Conservation (phyloP, 2,888 invertebrate genomes). For the Eilema sororculum region DNA sequence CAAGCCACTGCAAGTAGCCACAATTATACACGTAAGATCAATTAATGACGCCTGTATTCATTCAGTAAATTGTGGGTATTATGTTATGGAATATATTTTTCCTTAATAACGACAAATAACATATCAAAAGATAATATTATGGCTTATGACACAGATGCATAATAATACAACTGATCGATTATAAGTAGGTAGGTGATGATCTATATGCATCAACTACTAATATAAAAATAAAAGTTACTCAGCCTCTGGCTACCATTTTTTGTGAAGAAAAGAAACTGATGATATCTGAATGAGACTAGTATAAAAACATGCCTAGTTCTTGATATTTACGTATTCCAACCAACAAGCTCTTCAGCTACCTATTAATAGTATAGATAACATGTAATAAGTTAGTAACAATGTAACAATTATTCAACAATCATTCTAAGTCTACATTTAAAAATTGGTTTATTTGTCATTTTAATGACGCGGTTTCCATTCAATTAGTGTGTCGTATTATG, state of each 20-base stretch:
- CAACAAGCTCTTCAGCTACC: no score
- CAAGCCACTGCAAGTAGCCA: not conserved
- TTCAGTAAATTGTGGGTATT: not conserved
- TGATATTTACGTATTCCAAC: no score
- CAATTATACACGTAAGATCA: slow-evolving; percentile 8
- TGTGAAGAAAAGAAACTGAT: no score
- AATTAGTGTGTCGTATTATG: slow-evolving; percentile 36
- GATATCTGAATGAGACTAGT: no score
- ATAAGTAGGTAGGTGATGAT: no score
- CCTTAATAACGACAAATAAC: not conserved
- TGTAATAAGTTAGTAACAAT: slow-evolving; percentile 10
- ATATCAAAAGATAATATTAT: not conserved
- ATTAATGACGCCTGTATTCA: slow-evolving; percentile 13
- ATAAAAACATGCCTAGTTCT: no score
- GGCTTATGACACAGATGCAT: not conserved
- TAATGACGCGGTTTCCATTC: slow-evolving; percentile 34
- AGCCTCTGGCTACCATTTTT: no score
- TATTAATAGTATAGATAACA: not conserved
- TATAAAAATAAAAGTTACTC: no score
- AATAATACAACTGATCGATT: no score
- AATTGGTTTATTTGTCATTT: slow-evolving; percentile 30
- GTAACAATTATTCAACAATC: not conserved
- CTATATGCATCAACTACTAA: not conserved
- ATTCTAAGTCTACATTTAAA: slow-evolving; percentile 11
- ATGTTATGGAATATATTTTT: not conserved